Conservation (phyloP, 2,113 vertebrate species). For the Serinus canaria region DNA sequence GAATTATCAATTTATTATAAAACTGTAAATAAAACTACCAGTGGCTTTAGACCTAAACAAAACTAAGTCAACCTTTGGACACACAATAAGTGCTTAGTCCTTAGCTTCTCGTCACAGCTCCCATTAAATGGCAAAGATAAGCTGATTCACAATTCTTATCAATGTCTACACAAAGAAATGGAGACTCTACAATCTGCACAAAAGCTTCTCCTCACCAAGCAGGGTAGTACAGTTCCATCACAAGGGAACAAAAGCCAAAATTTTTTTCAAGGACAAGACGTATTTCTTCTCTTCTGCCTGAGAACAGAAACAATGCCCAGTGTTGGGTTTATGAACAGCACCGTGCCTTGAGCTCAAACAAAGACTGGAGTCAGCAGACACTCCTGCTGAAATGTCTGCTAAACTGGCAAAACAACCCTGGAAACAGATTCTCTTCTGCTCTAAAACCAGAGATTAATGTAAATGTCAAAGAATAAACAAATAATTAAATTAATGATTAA, state of each 20-base stretch:
- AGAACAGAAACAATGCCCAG: not conserved
- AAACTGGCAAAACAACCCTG: not conserved
- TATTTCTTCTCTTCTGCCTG: not conserved
- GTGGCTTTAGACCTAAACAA: not conserved
- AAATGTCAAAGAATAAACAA: not conserved
- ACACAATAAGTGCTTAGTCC: not conserved
- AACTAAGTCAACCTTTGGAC: not conserved
- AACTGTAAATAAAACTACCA: not conserved
- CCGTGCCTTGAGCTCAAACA: not conserved
- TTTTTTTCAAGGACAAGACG: not conserved
- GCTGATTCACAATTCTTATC: not conserved
- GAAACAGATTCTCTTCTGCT: not conserved
- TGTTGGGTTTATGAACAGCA: not conserved
- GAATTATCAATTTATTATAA: not conserved
- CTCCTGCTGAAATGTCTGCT: not conserved
- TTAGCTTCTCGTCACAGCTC: not conserved
- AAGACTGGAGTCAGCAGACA: not conserved
- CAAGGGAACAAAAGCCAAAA: not conserved
- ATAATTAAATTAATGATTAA: not conserved
- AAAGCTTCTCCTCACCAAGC: not conserved
- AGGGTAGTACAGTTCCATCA: not conserved
- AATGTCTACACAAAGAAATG: not conserved
- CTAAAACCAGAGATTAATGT: not conserved
- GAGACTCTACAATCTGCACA: not conserved
- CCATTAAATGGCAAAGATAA: not conserved